Percentiles rank a stretch among this genome's conserved stretches.
Evolutionary conservation across 1,140 invertebrate genomes (phyloP).

Genomic region (Rhopalosiphum padi): DNA sequence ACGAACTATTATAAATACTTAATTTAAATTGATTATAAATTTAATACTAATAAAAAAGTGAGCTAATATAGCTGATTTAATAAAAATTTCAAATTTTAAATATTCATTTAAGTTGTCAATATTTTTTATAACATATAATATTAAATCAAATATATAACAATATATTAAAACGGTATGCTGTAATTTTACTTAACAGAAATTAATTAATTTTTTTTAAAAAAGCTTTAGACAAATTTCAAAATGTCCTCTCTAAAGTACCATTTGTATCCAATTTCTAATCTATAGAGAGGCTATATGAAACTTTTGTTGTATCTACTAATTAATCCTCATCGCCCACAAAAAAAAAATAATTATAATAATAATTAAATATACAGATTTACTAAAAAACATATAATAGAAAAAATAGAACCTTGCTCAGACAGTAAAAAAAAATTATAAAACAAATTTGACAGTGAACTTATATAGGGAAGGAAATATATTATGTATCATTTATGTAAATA

Average conservation of each 20-base stretch:
- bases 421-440: background rate
- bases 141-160: too few species aligned
- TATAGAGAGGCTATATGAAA: constrained; percentile 15
- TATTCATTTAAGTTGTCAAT: background rate
- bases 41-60: background rate
- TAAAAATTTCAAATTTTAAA: background rate
- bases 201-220: background rate
- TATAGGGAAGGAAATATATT: background rate
- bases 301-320: background rate
- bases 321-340: background rate
- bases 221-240: background rate
- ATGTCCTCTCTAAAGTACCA: constrained; percentile 5
- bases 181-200: too few species aligned
- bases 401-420: background rate
- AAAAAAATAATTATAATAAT: background rate
- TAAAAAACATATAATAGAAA: background rate
- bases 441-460: background rate
- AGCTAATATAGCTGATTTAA: background rate
- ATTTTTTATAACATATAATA: background rate
- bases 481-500: background rate
- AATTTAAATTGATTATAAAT: background rate
- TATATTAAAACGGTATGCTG: too few species aligned
- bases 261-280: background rate
- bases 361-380: background rate
- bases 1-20: background rate